Conservation (phyloP, 2,888 invertebrate species). For the Lepidonotus clava region DNA sequence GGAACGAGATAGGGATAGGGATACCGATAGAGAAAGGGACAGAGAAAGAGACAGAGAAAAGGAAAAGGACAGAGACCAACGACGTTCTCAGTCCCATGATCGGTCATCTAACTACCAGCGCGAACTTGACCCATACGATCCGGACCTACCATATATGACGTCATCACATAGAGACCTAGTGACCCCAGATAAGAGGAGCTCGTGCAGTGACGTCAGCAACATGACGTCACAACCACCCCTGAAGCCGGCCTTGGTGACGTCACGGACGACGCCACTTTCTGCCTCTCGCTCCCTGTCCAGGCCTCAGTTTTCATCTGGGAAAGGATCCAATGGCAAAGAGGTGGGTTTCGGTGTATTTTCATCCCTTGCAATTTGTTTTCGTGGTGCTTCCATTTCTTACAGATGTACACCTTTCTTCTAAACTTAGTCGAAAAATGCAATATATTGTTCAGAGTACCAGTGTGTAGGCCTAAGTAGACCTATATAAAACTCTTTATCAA, state of each 20-base stretch:
- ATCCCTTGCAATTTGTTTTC: too few relatives aligned
- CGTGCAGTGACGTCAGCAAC: neutral
- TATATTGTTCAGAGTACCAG: too few relatives aligned
- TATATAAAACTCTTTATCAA: too few relatives aligned
- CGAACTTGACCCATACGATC: neutral
- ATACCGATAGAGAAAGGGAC: neutral
- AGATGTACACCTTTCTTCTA: neutral
- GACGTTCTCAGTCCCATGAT: neutral
- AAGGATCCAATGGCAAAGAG: neutral
- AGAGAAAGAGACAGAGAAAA: neutral
- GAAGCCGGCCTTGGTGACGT: slow-evolving; percentile 5
- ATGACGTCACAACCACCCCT: neutral
- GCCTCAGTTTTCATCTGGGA: neutral
- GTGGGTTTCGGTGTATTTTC: neutral
- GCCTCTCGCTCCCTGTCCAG: neutral
- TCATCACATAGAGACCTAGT: too few relatives aligned
- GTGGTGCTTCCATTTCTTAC: neutral
- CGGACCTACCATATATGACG: neutral
- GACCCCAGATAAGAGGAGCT: neutral
- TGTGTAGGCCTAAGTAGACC: too few relatives aligned
- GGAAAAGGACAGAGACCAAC: neutral
- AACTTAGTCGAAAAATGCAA: neutral
- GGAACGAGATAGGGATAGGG: neutral
- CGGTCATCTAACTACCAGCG: neutral
- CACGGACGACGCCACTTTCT: slow-evolving; percentile 14